Conservation (phyloP, 1,140 invertebrate genomes). For the Trigoniulus corallinus region DNA sequence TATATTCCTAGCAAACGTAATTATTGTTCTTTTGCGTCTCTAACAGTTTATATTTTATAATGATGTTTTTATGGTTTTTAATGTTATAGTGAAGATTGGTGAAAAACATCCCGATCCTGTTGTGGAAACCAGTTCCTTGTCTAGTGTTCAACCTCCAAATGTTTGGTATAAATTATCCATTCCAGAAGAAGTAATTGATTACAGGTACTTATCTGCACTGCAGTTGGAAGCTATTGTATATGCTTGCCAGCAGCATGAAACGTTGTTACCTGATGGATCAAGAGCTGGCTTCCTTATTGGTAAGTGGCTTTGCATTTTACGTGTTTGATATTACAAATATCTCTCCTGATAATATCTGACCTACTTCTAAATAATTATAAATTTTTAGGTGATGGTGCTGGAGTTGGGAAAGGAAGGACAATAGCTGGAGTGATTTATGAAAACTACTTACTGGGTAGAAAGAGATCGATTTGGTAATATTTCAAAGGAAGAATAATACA, state of each 20-base stretch:
- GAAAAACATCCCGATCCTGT: constrained; percentile 97
- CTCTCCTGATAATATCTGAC: neutral
- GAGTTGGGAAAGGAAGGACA: constrained; percentile 96
- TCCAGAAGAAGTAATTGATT: constrained; percentile 67
- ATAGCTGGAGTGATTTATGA: constrained; percentile 97
- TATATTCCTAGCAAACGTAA: constrained; percentile 92
- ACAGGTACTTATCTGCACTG: constrained; percentile 75
- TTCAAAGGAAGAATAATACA: constrained; percentile 1
- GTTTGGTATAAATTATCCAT: constrained; percentile 77
- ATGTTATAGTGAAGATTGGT: constrained; percentile 65
- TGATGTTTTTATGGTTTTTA: neutral
- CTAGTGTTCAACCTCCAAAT: constrained; percentile 88
- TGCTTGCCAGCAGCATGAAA: constrained; percentile 88
- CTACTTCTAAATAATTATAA: constrained; percentile 11
- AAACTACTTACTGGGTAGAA: constrained; percentile 85
- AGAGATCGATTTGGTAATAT: constrained; percentile 72
- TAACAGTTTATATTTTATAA: no score
- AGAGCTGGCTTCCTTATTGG: constrained; percentile 92
- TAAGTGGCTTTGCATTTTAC: constrained; percentile 16
- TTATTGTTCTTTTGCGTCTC: no score
- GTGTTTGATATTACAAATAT: neutral
- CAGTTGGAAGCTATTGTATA: constrained; percentile 94
- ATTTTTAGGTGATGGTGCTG: constrained; percentile 79
- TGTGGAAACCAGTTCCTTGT: constrained; percentile 93
- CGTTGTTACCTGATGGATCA: constrained; percentile 71